A percentile compares a stretch with the other conserved stretches of the same genome.
phyloP scores from a whole-genome alignment of 2,888 invertebrate species.

The Chironomus riparius region DNA sequence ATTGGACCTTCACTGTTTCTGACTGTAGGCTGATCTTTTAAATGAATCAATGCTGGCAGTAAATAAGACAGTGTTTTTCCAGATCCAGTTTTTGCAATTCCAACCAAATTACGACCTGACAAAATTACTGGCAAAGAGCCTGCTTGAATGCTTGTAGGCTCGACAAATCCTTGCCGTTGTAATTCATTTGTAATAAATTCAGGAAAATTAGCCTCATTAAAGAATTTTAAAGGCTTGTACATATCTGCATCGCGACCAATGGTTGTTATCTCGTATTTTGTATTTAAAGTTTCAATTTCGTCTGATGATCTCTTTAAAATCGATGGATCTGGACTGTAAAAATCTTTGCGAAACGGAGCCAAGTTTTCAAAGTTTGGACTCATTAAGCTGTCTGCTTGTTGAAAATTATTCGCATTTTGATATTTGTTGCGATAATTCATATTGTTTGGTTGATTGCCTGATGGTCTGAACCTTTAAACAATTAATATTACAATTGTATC shows the following conservation, averaged over 20 bases:
- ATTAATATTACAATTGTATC: no score
- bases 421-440: neutral
- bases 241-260: constrained; percentile 55
- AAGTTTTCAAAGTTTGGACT: constrained; percentile 45
- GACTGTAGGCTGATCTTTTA: constrained; percentile 79
- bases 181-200: constrained; percentile 75
- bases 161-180: constrained; percentile 70
- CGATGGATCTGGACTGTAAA: constrained; percentile 75
- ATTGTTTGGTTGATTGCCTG: neutral
- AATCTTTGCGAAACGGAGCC: constrained; percentile 86
- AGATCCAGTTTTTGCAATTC: constrained; percentile 90
- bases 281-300: constrained; percentile 69
- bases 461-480: no score
- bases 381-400: neutral
- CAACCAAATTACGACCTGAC: constrained; percentile 87
- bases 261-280: constrained; percentile 75
- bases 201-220: constrained; percentile 82
- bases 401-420: neutral
- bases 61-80: constrained; percentile 90
- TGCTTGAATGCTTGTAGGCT: constrained; percentile 90
- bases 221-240: constrained; percentile 68
- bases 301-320: constrained; percentile 55
- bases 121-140: constrained; percentile 95
- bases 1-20: constrained; percentile 88
- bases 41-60: constrained; percentile 89